These are phyloP conservation scores for Orchestia grillus DNA, from an alignment of 1,140 invertebrate species.

Conservation along the genomic window DNA sequence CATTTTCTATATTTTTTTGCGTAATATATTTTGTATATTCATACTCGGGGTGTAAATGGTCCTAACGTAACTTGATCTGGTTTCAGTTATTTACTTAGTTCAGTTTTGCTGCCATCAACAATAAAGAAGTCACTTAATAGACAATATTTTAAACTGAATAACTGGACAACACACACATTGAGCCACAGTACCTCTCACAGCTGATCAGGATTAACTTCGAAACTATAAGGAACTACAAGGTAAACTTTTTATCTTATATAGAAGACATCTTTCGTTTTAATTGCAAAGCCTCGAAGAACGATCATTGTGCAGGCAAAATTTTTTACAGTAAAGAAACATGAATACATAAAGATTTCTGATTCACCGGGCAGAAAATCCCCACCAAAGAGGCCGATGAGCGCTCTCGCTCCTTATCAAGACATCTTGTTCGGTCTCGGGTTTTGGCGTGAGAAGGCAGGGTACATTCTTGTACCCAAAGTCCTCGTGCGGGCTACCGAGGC, in stretches of 20 bases:
- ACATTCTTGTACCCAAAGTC: constrained; percentile 19
- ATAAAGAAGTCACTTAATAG: neutral
- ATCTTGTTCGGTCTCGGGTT: neutral
- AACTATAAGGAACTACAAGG: neutral
- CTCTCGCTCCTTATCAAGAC: neutral
- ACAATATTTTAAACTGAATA: neutral
- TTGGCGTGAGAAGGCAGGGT: neutral
- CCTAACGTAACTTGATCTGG: neutral
- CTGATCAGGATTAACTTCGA: neutral
- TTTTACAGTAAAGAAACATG: neutral
- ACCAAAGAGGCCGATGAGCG: neutral
- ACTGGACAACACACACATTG: neutral
- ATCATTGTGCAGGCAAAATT: neutral
- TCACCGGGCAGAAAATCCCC: neutral
- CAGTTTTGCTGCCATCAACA: neutral
- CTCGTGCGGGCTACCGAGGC: neutral
- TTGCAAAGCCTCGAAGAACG: neutral
- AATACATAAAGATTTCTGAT: neutral
- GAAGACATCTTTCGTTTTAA: neutral
- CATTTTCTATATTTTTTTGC: too few relatives aligned
- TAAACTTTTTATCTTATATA: neutral
- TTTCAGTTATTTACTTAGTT: neutral
- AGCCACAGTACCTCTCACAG: neutral
- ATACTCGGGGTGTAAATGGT: too few relatives aligned
- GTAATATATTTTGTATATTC: too few relatives aligned